Percentiles rank a stretch among this genome's conserved stretches.
These are phyloP conservation scores for Luperina nickerlii DNA, from an alignment of 2,888 invertebrate species.

Conservation along the genomic window DNA sequence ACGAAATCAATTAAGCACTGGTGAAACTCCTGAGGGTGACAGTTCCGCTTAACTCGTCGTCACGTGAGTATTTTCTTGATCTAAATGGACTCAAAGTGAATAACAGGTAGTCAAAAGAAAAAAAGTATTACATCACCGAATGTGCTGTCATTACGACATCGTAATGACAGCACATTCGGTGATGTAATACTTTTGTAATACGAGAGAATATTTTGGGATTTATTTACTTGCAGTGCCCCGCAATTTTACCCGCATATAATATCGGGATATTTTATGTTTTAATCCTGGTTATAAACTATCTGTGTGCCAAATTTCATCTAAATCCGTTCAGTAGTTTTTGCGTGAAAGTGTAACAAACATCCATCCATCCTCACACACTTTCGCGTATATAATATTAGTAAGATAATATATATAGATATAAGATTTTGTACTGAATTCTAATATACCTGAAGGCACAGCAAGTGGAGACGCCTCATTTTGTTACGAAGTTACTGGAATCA, in stretches of 20 bases:
- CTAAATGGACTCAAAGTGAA: conserved; percentile 4
- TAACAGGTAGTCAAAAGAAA: neutral
- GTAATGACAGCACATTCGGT: too few relatives aligned
- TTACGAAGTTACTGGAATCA: neutral
- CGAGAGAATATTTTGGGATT: neutral
- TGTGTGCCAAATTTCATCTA: too few relatives aligned
- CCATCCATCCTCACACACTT: too few relatives aligned
- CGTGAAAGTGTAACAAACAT: too few relatives aligned
- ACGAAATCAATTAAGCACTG: conserved; percentile 26
- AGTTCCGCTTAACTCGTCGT: neutral
- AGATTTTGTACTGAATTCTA: neutral
- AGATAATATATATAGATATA: too few relatives aligned
- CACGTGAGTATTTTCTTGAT: conserved; percentile 3
- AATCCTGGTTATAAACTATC: too few relatives aligned
- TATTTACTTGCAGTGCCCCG: neutral
- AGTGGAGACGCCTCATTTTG: neutral
- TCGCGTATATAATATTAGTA: too few relatives aligned
- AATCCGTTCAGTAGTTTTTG: too few relatives aligned
- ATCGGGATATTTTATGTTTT: too few relatives aligned
- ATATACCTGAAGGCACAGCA: neutral
- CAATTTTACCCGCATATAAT: too few relatives aligned
- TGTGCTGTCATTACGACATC: too few relatives aligned
- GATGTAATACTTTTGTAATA: too few relatives aligned
- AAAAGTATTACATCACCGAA: neutral
- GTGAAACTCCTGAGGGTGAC: conserved; percentile 27